Percentiles rank a stretch among this genome's conserved stretches.
Conservation (phyloP, 2,888 invertebrate species). For the Zaprionus lineosus region DNA sequence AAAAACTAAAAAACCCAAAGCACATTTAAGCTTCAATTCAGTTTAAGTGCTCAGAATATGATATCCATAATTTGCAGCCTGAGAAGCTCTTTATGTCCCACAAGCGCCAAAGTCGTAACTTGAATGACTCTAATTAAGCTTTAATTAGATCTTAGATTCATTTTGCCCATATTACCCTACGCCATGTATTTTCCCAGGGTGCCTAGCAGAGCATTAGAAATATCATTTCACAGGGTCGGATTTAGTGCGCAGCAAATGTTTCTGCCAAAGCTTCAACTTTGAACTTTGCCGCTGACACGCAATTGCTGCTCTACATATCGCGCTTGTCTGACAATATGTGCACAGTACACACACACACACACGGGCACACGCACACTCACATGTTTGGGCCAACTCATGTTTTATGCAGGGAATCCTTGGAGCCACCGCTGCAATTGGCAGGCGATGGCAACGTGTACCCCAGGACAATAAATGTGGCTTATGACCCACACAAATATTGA, state of each 20-base stretch:
- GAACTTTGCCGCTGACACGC: slow-evolving; percentile 59
- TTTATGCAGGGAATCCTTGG: slow-evolving; percentile 54
- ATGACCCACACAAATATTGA: slow-evolving; percentile 27
- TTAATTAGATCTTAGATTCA: too few relatives aligned
- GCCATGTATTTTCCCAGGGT: too few relatives aligned
- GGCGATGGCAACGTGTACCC: slow-evolving; percentile 44
- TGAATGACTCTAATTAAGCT: too few relatives aligned
- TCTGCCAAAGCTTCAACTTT: slow-evolving; percentile 52
- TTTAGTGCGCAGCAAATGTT: slow-evolving; percentile 47
- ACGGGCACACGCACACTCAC: not conserved
- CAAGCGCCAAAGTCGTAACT: too few relatives aligned
- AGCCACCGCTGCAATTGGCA: slow-evolving; percentile 47
- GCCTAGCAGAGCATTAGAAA: too few relatives aligned
- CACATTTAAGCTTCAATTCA: too few relatives aligned
- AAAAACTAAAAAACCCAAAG: too few relatives aligned
- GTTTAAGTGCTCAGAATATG: too few relatives aligned
- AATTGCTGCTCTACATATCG: slow-evolving; percentile 45
- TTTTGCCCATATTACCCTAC: too few relatives aligned
- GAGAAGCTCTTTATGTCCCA: too few relatives aligned
- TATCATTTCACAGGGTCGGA: too few relatives aligned
- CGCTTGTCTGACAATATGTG: slow-evolving; percentile 31
- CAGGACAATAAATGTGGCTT: slow-evolving; percentile 69
- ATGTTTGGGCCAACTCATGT: slow-evolving; percentile 32
- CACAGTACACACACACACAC: slow-evolving; percentile 1
- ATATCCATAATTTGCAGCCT: too few relatives aligned